Base-by-base conservation (phyloP, 2,797 vertebrate genomes). In the Scarus forsteni region DNA sequence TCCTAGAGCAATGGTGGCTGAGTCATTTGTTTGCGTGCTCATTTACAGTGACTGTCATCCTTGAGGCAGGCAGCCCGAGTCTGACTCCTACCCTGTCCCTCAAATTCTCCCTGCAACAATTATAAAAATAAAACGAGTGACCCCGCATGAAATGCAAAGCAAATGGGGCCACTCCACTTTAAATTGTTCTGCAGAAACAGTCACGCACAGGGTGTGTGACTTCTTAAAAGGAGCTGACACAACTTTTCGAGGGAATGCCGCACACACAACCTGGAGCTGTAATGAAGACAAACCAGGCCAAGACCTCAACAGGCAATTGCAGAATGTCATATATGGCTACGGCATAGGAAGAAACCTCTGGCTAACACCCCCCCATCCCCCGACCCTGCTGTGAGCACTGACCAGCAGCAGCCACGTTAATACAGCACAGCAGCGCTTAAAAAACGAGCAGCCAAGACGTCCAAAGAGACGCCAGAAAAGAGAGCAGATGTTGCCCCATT, bases 401-500 rank as follows among this genome's bases (percentile, higher is more conserved):
- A 62, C 61, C 64, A 44, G 53, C 67, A 54, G 46, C 53, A 27
- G 52, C 16, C 18, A 1, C 52, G 45, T 44, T 67, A 54, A 40
- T 11, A 64, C 67, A 19, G 56, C 59, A 63, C 38, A 51, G 15
- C 44, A 13, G 42, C 35, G 8, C 35, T 51, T 10, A 53, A 50
- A 52, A 39, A 39, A 67, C 42, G n/a, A 62, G 79, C 14, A 66
- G 46, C 53, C 52, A 8, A 75, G 67, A 65, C 44, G 39, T 52
- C 66, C 46, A 60, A 43, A 14, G 73, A 69, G 74, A 59, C 16
- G 62, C 50, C 15, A 51, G 44, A 66, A 65, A 74, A 48, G 18
- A 50, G 56, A 83, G 66, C 83, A 85, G 79, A 88, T 68, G 70
- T 61, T 60, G 72, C 50, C 38, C 62, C 14, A 8, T 52, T 75